Percentiles rank a stretch among this genome's conserved stretches.
Evolutionary conservation across 2,888 invertebrate species (phyloP).

Genomic region (Zaprionus obscuricornis): DNA sequence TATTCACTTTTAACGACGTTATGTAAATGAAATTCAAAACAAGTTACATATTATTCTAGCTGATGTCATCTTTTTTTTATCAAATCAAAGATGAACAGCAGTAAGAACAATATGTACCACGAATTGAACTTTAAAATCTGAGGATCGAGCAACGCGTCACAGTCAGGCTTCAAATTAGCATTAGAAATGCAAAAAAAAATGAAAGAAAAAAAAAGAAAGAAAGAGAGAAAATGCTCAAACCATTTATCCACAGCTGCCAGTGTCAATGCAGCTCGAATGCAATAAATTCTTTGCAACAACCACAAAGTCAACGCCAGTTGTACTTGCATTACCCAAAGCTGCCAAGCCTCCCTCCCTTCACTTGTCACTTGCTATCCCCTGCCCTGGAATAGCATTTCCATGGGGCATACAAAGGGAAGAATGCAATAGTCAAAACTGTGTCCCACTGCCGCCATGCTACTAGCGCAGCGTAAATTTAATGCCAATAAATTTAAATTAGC

Average conservation of each 20-base stretch:
- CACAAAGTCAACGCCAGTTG: constrained; percentile 28
- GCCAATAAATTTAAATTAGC: constrained; percentile 78
- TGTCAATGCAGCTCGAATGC: constrained; percentile 66
- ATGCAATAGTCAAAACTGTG: constrained; percentile 39
- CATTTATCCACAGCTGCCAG: constrained; percentile 66
- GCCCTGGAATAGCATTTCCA: background rate
- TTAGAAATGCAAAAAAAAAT: too few species aligned
- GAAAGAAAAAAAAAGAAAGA: constrained; percentile 9
- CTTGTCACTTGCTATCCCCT: background rate
- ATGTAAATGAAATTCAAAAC: too few species aligned
- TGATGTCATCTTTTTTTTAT: constrained; percentile 5
- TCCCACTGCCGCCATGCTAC: constrained; percentile 13
- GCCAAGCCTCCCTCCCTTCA: background rate
- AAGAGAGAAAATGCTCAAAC: constrained; percentile 24
- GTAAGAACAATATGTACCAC: background rate
- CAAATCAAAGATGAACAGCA: background rate
- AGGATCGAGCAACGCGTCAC: constrained; percentile 5
- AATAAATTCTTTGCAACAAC: constrained; percentile 62
- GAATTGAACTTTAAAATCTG: constrained; percentile 2
- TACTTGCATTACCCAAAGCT: background rate
- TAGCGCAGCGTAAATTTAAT: constrained; percentile 64
- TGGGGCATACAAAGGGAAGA: background rate
- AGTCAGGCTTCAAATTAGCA: background rate
- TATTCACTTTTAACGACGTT: too few species aligned
- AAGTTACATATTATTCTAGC: background rate